Base-by-base conservation (phyloP, 1,140 invertebrate species). In the Drosophila melanogaster region DNA sequence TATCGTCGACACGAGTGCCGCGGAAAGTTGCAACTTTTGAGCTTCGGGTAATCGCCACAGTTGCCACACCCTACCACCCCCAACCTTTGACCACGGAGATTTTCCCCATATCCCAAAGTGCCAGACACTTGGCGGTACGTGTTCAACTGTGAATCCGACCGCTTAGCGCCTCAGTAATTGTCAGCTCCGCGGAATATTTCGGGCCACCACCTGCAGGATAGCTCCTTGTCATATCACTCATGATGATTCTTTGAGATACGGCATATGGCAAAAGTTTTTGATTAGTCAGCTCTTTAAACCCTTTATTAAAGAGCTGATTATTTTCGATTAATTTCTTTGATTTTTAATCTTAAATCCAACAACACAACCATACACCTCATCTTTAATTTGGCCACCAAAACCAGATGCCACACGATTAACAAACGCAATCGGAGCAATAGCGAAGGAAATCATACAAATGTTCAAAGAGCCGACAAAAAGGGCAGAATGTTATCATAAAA, bases 401-500 rank as follows among this genome's bases (percentile, higher is more conserved):
- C 22, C 66, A 70, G 64, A 70, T 70, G 67, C 51, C 43, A 49
- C 43, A 49, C 38, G 35, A 40, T 70, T 24, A 47, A 22, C 26
- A 49, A 70, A 47, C 19, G 15, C 26, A 70, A 70, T 70, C 67
- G 57, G 41, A 56, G 33, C 65, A 56, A 4, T 49, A n/a, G 49
- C 22, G 38, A 40, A 33, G 7, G 5, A 26, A 47, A 26, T 33
- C 26, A 24, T 37, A 55, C 43, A 55, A 70, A 58, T 26, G 43
- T 50, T 70, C 26, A 33, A n/a, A 49, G 15, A 65, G 17, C 37
- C 35, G 44, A 62, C 22, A 56, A 66, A 67, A 74, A 56, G 19
- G 44, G 22, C 44, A 61, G 47, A 78, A 71, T 55, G 77, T 76
- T 80, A 89, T 89, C 81, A 89, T 89, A 86, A 89, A 89, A 87